Base-by-base conservation (phyloP, 2,797 vertebrate genomes). In the Valencia hispanica region DNA sequence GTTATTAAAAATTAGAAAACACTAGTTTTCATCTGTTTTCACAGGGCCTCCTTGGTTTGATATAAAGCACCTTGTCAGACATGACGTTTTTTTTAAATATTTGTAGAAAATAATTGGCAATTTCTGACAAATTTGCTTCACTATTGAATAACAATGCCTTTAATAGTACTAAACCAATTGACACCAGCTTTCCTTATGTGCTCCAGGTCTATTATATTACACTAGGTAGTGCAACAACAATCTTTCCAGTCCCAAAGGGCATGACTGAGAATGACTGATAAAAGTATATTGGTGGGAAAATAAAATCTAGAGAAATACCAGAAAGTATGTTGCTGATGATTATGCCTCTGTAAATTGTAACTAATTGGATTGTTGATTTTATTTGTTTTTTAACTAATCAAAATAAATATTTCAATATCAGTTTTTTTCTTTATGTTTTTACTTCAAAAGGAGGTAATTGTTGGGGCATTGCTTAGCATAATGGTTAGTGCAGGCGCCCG, bases 341-440 rank as follows among this genome's bases (percentile, higher is more conserved):
- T 94, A 93, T 93, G 90, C 94, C 90, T 94, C 87, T 95, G 94
- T 95, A 95, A 92, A 95, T 87, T 94, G 89, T 93, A 94, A 95
- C 91, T 95, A 95, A 95, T 95, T 94, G 87, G 93, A 89, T 88
- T 93, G 92, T 95, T 95, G 92, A 94, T 95, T 95, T 94, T 95
- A 94, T 95, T 94, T 94, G 94, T 96, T 96, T 96, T 96, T 92
- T 96, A 95, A 96, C 95, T 96, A 96, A 96, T 95, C 89, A 73
- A 93, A 96, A 94, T 95, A 95, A 96, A 96, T 91, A 87, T 45
- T 68, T 9, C 65, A 45, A 68, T 27, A 68, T 6, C n/a, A 27
- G 5, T 45, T 68, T 68, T 41, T 61, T 17, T 43, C n/a, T 25
- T 8, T n/a, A 68, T 68, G 95, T 94, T 92, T 12, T 94, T 86